Base-by-base conservation (phyloP, 2,797 vertebrate species). In the Columba guinea region DNA sequence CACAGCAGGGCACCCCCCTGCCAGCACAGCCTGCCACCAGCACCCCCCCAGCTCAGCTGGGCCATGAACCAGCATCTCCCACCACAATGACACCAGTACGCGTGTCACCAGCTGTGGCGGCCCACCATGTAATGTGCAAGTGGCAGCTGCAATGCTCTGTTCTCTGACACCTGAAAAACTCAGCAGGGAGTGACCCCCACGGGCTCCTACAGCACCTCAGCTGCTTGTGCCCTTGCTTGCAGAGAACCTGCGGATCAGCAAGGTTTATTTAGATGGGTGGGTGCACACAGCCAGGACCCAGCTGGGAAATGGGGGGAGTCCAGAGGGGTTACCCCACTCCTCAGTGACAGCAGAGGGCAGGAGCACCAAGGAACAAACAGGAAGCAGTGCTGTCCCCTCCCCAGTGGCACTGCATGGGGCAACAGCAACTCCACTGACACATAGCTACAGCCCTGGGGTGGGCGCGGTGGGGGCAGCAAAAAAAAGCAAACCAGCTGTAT, bases 11-110 rank as follows among this genome's bases (percentile, higher is more conserved):
- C 79, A 60, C 24, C 60, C 84, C n/a, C 22, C 63, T n/a, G 80
- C 62, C 76, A 32, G 44, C 39, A 1, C 48, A 34, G 39, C 59
- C 32, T 27, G 41, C 22, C 49, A 51, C 15, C 26, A 27, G 65
- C 70, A 13, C 34, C 30, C 4, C 4, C 10, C 9, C 34, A 65
- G 28, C 30, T 53, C 53, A 62, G 68, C 77, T 22, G 20, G 37
- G 53, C 51, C 37, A 3, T 1, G 2, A 22, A 27, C 41, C 1
- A 9, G 9, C 1, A 0, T 30, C 52, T 49, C 27, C 24, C 28
- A 35, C 81, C 24, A 15, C 69, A 32, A n/a, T 2, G 27, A 41
- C n/a, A 35, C 27, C 79, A 35, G 4, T 0, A 22, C 7, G 1
- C 1, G 15, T 17, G 62, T 13, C 55, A 11, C 27, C 4, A 0